phyloP scores from a whole-genome alignment of 2,113 vertebrate species.

The Charadrius vociferus region DNA sequence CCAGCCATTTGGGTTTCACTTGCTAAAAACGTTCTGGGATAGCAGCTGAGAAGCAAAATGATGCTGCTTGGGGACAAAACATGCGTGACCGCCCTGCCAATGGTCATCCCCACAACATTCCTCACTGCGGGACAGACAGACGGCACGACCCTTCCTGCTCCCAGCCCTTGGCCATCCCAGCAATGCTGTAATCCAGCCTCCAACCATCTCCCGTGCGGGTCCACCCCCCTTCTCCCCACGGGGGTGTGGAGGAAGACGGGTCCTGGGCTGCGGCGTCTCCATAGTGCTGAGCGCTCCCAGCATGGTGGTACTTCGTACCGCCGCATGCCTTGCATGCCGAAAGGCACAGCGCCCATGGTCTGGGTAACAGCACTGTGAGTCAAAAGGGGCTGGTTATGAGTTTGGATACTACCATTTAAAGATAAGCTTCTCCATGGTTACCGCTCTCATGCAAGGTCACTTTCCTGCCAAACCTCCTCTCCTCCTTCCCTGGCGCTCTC shows the following conservation, averaged over 20 bases:
- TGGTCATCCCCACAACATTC: accelerated
- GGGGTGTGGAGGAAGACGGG: not conserved
- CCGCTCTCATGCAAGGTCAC: slow-evolving; percentile 3
- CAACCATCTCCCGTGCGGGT: not conserved
- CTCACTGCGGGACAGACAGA: not conserved
- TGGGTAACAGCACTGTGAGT: not conserved
- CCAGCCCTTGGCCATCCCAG: not conserved
- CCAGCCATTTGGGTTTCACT: not conserved
- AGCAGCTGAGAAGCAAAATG: not conserved
- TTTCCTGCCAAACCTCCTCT: slow-evolving; percentile 39
- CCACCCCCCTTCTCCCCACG: accelerated
- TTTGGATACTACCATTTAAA: slow-evolving; percentile 44
- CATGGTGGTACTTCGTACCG: not conserved
- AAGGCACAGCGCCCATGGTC: not conserved
- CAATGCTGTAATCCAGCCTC: not conserved
- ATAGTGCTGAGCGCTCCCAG: not conserved
- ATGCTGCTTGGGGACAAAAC: not conserved
- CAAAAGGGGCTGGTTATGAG: not conserved
- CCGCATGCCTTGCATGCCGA: slow-evolving; percentile 10
- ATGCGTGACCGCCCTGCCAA: accelerated
- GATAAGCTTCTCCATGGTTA: slow-evolving; percentile 65
- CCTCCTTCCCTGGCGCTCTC: not conserved
- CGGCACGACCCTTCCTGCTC: accelerated
- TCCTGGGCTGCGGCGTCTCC: not conserved
- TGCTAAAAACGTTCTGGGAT: not conserved